phyloP scores from a whole-genome alignment of 2,113 vertebrate species.

The Urocitellus parryii region DNA sequence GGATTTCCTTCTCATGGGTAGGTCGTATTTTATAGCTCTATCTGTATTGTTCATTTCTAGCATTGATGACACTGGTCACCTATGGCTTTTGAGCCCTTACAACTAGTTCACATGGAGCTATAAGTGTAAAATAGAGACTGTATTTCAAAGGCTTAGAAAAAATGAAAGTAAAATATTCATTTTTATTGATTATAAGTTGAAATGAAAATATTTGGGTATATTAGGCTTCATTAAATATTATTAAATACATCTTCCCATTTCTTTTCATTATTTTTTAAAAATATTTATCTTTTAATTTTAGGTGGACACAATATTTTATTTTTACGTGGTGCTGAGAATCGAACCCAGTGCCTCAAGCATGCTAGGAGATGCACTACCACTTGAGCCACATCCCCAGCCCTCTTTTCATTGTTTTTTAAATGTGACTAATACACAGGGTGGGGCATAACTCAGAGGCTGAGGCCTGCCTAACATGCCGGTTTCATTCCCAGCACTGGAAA shows the following conservation, averaged over 20 bases:
- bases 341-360: too few relatives aligned
- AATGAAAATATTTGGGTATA: neutral
- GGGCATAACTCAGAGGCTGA: neutral
- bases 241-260: neutral
- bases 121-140: neutral
- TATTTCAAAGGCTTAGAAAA: neutral
- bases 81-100: neutral
- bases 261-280: neutral
- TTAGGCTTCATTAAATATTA: neutral
- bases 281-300: too few relatives aligned
- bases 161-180: neutral
- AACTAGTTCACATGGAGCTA: neutral
- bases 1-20: neutral
- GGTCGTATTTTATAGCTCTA: neutral
- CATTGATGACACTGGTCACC: neutral
- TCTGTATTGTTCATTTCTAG: neutral
- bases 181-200: neutral
- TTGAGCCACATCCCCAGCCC: too few relatives aligned
- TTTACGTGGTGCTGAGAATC: too few relatives aligned
- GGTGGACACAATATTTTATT: too few relatives aligned
- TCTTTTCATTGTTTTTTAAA: neutral
- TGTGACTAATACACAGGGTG: neutral
- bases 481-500: neutral
- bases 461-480: neutral
- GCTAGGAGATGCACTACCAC: too few relatives aligned